Percentiles rank a stretch among this genome's conserved stretches.
These are phyloP conservation scores for Caenorhabditis sp. DNA, from an alignment of 2,888 invertebrate genomes.

Conservation along the genomic window DNA sequence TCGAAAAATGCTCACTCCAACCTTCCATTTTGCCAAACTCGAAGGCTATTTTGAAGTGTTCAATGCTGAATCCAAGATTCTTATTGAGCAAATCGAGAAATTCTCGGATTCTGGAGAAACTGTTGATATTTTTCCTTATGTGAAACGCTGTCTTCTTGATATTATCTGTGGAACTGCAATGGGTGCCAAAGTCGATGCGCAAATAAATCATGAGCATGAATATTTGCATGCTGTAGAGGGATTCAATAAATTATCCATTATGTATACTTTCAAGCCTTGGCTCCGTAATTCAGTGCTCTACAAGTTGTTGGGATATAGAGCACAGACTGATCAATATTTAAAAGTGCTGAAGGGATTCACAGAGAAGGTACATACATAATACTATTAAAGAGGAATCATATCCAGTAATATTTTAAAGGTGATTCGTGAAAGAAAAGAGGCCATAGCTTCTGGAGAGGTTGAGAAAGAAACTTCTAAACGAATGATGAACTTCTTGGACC, in stretches of 20 bases:
- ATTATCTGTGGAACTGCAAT: slow-evolving; percentile 69
- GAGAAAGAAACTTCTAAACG: slow-evolving; percentile 35
- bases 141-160: slow-evolving; percentile 75
- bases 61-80: slow-evolving; percentile 50
- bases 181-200: slow-evolving; percentile 60
- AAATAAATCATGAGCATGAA: slow-evolving; percentile 49
- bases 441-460: slow-evolving; percentile 25
- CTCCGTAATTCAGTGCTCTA: slow-evolving; percentile 22
- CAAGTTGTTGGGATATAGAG: slow-evolving; percentile 27
- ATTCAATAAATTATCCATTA: slow-evolving; percentile 47
- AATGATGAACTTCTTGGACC: slow-evolving; percentile 73
- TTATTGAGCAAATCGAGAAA: slow-evolving; percentile 70
- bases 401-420: slow-evolving; percentile 8
- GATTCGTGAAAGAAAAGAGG: slow-evolving; percentile 24
- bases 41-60: slow-evolving; percentile 69
- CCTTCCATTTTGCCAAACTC: slow-evolving; percentile 75
- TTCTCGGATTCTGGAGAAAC: slow-evolving; percentile 58
- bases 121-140: slow-evolving; percentile 73
- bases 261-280: slow-evolving; percentile 31
- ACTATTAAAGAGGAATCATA: background rate
- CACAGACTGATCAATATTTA: slow-evolving; percentile 21
- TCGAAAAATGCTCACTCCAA: slow-evolving; percentile 75
- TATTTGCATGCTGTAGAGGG: slow-evolving; percentile 61
- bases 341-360: slow-evolving; percentile 24
- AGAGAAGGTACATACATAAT: slow-evolving; percentile 3